Evolutionary conservation across 1,140 invertebrate species (phyloP).

Genomic region (Temnothorax curvispinosus): DNA sequence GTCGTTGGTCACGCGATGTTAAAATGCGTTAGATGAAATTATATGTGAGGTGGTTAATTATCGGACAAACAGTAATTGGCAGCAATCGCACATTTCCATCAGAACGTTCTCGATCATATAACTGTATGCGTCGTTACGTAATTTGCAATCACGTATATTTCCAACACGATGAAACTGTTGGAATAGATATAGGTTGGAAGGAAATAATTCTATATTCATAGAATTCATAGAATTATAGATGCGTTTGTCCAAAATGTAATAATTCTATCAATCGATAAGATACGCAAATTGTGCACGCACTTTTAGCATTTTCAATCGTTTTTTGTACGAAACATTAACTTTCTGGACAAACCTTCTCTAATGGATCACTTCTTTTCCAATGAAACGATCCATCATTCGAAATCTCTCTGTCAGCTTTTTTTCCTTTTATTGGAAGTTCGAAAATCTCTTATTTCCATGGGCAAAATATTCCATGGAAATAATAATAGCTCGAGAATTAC

Average conservation of each 20-base stretch:
- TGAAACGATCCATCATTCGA: constrained; percentile 18
- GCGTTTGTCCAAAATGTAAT: background rate
- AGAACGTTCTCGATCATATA: constrained; percentile 40
- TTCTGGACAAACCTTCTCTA: background rate
- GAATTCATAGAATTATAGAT: too few species aligned
- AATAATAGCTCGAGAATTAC: constrained; percentile 15
- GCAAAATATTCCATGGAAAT: constrained; percentile 1
- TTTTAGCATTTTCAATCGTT: background rate
- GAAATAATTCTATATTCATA: background rate
- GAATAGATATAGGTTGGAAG: background rate
- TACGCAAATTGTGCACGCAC: background rate
- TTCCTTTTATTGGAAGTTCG: background rate
- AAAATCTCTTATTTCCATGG: background rate
- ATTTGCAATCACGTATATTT: constrained; percentile 48
- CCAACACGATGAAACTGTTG: background rate
- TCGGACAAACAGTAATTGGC: constrained; percentile 62
- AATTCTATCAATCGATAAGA: background rate
- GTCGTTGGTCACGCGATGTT: constrained; percentile 33
- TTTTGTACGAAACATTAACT: background rate
- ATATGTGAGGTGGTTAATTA: constrained; percentile 69
- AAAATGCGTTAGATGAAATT: constrained; percentile 68
- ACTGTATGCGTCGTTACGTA: constrained; percentile 18
- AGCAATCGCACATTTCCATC: constrained; percentile 51
- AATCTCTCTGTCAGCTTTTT: constrained; percentile 24
- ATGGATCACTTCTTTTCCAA: background rate